Percentiles rank a stretch among this genome's conserved stretches.
Evolutionary conservation across 2,113 vertebrate genomes (phyloP).

Genomic region (Elephas maximus): DNA sequence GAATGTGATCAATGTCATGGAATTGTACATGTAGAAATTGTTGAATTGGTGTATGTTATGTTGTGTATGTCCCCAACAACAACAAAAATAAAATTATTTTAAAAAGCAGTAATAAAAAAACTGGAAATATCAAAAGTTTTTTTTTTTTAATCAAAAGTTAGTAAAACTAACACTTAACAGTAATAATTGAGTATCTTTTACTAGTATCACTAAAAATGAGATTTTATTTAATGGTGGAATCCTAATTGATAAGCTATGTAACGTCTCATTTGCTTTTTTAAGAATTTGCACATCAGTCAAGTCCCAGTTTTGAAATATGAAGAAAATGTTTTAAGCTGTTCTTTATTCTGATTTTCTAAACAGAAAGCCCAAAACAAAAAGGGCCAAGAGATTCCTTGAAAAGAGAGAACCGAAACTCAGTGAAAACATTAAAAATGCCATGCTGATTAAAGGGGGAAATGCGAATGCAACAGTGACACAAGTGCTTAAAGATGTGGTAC

Average conservation of each 20-base stretch:
- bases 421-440: conserved; percentile 94
- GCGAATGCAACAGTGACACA: conserved; percentile 91
- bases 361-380: conserved; percentile 97
- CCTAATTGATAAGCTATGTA: neutral
- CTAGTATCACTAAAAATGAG: conserved; percentile 21
- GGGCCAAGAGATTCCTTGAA: conserved; percentile 96
- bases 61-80: neutral
- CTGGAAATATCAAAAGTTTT: neutral
- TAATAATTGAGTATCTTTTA: neutral
- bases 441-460: conserved; percentile 98
- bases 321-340: conserved; percentile 56
- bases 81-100: neutral
- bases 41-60: too few species aligned
- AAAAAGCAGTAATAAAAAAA: conserved; percentile 21
- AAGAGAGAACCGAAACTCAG: conserved; percentile 93
- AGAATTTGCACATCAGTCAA: conserved; percentile 43
- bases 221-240: conserved; percentile 35
- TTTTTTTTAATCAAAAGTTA: neutral
- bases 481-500: conserved; percentile 95
- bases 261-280: conserved; percentile 42
- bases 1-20: too few species aligned
- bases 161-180: neutral
- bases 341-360: conserved; percentile 62
- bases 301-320: conserved; percentile 15
- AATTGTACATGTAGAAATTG: too few species aligned